phyloP scores from a whole-genome alignment of 2,797 vertebrate species.

The Salmo trutta region DNA sequence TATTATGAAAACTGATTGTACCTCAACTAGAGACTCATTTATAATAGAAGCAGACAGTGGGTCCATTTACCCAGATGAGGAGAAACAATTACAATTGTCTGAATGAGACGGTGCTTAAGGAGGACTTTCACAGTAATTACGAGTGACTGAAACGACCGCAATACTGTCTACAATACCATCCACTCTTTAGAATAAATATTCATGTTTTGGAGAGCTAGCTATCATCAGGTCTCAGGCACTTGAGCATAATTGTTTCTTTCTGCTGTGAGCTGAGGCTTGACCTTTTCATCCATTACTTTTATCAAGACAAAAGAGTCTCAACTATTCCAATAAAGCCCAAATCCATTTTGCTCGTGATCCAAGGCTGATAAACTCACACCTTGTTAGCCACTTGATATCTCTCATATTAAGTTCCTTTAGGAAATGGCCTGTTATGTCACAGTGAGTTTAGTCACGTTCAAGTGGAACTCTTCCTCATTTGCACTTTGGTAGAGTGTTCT shows the following conservation, averaged over 20 bases:
- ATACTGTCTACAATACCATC: background rate
- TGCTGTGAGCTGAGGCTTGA: background rate
- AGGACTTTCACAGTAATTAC: background rate
- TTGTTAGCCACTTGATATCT: background rate
- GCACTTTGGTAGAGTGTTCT: background rate
- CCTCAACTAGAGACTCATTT: background rate
- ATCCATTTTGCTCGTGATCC: background rate
- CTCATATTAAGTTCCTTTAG: background rate
- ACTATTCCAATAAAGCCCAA: background rate
- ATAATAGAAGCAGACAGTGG: background rate
- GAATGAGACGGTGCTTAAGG: background rate
- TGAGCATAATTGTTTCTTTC: background rate
- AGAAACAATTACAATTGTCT: background rate
- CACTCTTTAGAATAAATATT: constrained; percentile 3
- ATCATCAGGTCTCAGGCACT: background rate
- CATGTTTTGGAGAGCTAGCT: background rate
- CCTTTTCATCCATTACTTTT: constrained; percentile 4
- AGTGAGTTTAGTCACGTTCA: background rate
- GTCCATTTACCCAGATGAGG: background rate
- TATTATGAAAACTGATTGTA: too few species aligned
- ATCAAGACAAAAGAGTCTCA: background rate
- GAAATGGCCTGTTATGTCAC: background rate
- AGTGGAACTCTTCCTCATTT: background rate
- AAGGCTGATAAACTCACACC: background rate
- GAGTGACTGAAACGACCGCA: background rate